Conservation (phyloP, 37 sponge, comb jelly and placozoan species). For the Geodia barretti region DNA sequence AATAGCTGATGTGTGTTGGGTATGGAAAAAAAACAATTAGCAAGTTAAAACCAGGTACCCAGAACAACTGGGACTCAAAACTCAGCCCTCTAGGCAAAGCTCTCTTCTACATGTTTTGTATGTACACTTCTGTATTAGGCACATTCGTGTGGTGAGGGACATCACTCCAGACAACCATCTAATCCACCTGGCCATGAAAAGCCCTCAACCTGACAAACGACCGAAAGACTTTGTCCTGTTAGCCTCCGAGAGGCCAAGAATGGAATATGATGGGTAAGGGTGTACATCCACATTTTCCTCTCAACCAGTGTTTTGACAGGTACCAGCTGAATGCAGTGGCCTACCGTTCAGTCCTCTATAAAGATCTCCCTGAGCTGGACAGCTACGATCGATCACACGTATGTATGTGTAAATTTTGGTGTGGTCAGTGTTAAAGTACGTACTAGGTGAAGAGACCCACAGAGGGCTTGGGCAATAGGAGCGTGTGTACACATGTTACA, state of each 20-base stretch:
- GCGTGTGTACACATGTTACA: too few species aligned
- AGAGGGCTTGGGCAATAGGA: too few species aligned
- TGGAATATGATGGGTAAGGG: neutral
- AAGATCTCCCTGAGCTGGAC: conserved; percentile 12
- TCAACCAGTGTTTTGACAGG: neutral
- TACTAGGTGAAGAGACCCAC: too few species aligned
- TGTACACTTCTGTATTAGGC: neutral
- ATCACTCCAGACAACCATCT: conserved; percentile 29
- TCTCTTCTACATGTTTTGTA: too few species aligned
- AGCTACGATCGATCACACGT: conserved; percentile 28
- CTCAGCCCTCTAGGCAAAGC: too few species aligned
- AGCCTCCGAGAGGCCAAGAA: conserved; percentile 3
- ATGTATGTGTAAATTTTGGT: conserved; percentile 1
- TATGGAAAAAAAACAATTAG: too few species aligned
- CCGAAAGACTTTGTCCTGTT: conserved; percentile 43
- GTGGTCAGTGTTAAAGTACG: too few species aligned
- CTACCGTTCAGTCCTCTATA: conserved; percentile 31
- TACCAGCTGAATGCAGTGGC: conserved; percentile 8
- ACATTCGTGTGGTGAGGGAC: neutral
- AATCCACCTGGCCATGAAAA: conserved; percentile 5
- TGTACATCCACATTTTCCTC: neutral
- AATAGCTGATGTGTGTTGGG: too few species aligned
- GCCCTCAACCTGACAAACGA: conserved; percentile 4
- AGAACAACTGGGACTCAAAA: too few species aligned
- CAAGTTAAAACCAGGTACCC: too few species aligned